These are phyloP conservation scores for Clunio marinus DNA, from an alignment of 2,888 invertebrate genomes.

Conservation along the genomic window DNA sequence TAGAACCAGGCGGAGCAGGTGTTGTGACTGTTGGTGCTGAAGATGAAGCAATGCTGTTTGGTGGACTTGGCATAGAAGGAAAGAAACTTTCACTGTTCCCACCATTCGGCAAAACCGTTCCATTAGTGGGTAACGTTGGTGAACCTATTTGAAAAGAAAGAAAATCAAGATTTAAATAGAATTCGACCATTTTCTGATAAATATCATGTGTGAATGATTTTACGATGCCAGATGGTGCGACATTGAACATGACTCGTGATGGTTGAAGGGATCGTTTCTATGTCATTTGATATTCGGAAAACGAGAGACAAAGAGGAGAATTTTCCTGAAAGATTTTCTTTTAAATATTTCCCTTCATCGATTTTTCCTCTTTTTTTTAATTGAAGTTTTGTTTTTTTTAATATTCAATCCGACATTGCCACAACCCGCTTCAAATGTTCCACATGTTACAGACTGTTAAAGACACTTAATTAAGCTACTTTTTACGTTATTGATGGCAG, in stretches of 20 bases:
- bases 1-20: conserved; percentile 41
- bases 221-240: conserved; percentile 40
- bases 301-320: too few relatives aligned
- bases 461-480: conserved; percentile 40
- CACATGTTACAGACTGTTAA: conserved; percentile 9
- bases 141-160: conserved; percentile 51
- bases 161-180: conserved; percentile 40
- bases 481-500: conserved; percentile 38
- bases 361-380: too few relatives aligned
- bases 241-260: conserved; percentile 39
- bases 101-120: conserved; percentile 51
- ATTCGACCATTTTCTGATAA: conserved; percentile 33
- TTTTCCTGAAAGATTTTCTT: conserved; percentile 16
- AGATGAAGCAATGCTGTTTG: conserved; percentile 52
- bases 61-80: conserved; percentile 52
- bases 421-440: background rate
- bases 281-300: too few relatives aligned
- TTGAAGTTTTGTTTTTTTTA: too few relatives aligned
- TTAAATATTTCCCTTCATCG: too few relatives aligned
- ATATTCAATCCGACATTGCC: too few relatives aligned
- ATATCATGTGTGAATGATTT: conserved; percentile 7
- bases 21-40: conserved; percentile 42
- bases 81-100: conserved; percentile 51
- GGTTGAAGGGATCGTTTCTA: conserved; percentile 20
- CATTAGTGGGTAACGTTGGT: conserved; percentile 48